phyloP scores from a whole-genome alignment of 2,888 invertebrate genomes.

The Agonopterix subpropinquella region DNA sequence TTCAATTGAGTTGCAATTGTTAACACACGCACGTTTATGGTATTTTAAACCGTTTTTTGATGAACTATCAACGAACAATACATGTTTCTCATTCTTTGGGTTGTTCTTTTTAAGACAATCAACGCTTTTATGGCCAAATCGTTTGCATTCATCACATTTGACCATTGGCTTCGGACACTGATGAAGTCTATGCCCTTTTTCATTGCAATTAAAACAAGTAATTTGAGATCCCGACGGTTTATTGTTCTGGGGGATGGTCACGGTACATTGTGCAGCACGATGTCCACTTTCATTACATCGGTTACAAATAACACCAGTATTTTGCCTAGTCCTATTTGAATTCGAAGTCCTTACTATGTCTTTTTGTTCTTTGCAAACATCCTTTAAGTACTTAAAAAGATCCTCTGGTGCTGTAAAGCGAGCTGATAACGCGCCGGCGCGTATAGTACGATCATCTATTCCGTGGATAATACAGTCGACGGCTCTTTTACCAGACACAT shows the following conservation, averaged over 20 bases:
- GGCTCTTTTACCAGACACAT: conserved; percentile 8
- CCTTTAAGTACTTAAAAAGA: conserved; percentile 11
- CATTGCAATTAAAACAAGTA: conserved; percentile 5
- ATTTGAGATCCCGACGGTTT: not conserved
- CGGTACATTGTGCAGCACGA: not conserved
- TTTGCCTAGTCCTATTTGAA: not conserved
- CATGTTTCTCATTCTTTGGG: conserved; percentile 1
- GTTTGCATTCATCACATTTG: conserved; percentile 4
- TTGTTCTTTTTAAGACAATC: conserved; percentile 1
- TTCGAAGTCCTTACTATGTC: not conserved
- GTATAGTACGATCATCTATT: conserved; percentile 7
- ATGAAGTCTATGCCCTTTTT: conserved; percentile 2
- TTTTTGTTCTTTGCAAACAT: conserved; percentile 6
- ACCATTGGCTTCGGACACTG: conserved; percentile 1
- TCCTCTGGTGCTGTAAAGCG: conserved; percentile 10
- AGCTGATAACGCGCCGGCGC: conserved; percentile 8
- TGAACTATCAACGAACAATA: conserved; percentile 2
- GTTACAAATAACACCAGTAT: not conserved
- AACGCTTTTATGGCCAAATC: not conserved
- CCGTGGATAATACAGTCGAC: conserved; percentile 10
- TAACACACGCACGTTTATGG: conserved; percentile 3
- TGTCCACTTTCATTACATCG: conserved; percentile 1
- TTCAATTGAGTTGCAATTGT: not conserved
- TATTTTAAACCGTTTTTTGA: conserved; percentile 1
- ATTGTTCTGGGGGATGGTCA: not conserved